phyloP scores from a whole-genome alignment of 2,888 invertebrate species.

The Tachystola acroxantha region DNA sequence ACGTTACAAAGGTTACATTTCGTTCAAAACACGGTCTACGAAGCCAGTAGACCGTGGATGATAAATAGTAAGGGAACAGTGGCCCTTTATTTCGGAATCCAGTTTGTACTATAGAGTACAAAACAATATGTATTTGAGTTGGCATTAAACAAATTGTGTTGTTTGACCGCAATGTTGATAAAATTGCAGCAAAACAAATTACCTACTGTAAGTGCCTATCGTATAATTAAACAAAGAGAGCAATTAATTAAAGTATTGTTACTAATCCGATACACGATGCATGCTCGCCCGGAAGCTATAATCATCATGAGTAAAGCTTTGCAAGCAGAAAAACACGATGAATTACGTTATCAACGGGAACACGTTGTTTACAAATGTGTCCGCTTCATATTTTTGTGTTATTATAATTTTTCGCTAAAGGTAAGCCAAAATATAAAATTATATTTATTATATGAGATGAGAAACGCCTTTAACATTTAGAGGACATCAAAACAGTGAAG shows the following conservation, averaged over 20 bases:
- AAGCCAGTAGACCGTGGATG: slow-evolving; percentile 30
- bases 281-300: slow-evolving; percentile 5
- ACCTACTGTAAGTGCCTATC: not conserved
- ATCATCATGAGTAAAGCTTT: slow-evolving; percentile 1
- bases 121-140: no score
- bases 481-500: no score
- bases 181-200: not conserved
- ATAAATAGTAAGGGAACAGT: slow-evolving; percentile 46
- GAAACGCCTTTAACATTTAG: not conserved
- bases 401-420: not conserved
- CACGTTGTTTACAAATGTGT: slow-evolving; percentile 6
- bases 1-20: slow-evolving; percentile 26
- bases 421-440: not conserved
- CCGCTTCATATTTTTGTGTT: not conserved
- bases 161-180: not conserved
- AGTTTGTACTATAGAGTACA: slow-evolving; percentile 30
- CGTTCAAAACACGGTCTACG: not conserved
- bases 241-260: not conserved
- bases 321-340: not conserved
- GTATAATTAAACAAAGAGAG: no score
- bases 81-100: slow-evolving; percentile 45
- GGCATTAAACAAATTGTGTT: slow-evolving; percentile 3
- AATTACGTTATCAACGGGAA: slow-evolving; percentile 6
- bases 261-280: not conserved
- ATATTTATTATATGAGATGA: no score